Conservation (phyloP, 2,113 vertebrate species). For the Colossoma macropomum region DNA sequence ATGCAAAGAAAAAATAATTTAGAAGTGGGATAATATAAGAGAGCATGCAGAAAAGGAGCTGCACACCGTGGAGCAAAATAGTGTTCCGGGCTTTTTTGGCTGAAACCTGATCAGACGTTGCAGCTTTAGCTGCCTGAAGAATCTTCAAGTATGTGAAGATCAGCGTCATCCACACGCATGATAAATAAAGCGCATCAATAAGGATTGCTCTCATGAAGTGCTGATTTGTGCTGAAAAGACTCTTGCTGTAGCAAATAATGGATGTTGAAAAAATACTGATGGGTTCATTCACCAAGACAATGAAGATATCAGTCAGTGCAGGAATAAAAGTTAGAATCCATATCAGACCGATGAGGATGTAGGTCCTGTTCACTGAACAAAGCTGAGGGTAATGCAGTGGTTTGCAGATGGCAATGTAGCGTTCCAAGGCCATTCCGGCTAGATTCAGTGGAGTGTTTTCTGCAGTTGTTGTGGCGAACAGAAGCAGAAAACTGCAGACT, state of each 20-base stretch:
- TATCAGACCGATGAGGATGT: slow-evolving; percentile 54
- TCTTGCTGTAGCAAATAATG: background rate
- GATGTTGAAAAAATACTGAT: background rate
- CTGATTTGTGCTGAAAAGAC: slow-evolving; percentile 16
- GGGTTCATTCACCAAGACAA: slow-evolving; percentile 19
- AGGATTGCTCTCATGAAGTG: background rate
- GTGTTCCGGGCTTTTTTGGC: slow-evolving; percentile 63
- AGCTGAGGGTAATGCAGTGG: slow-evolving; percentile 63
- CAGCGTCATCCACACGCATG: slow-evolving; percentile 63
- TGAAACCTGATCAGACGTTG: slow-evolving; percentile 29
- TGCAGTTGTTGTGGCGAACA: background rate
- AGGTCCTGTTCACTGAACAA: slow-evolving; percentile 58
- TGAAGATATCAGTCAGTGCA: slow-evolving; percentile 45
- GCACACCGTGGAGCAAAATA: slow-evolving; percentile 66
- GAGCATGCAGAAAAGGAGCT: slow-evolving; percentile 63
- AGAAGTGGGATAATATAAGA: slow-evolving; percentile 47
- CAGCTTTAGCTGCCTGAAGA: slow-evolving; percentile 47
- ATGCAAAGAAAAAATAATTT: background rate
- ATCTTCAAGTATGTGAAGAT: slow-evolving; percentile 65
- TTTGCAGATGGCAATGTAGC: slow-evolving; percentile 64
- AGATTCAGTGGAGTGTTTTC: slow-evolving; percentile 67
- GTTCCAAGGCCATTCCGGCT: slow-evolving; percentile 68
- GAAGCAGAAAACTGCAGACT: slow-evolving; percentile 25
- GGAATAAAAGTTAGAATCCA: slow-evolving; percentile 47
- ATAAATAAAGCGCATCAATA: slow-evolving; percentile 50